Percentiles rank a stretch among this genome's conserved stretches.
These are phyloP conservation scores for Anoplolepis gracilipes DNA, from an alignment of 1,140 invertebrate genomes.

Conservation along the genomic window DNA sequence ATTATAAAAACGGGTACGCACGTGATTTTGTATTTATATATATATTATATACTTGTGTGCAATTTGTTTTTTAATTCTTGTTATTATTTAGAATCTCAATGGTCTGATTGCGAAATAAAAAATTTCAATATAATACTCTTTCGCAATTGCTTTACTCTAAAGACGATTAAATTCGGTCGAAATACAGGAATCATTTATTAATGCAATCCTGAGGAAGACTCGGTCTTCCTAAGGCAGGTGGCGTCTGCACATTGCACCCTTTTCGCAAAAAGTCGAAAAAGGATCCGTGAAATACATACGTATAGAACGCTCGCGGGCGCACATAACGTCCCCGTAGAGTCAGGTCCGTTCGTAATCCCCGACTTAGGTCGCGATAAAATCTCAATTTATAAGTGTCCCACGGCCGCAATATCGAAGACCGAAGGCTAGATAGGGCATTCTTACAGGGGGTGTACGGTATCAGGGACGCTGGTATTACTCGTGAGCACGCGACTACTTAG, in stretches of 20 bases:
- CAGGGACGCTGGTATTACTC: slow-evolving; percentile 84
- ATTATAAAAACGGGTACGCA: background rate
- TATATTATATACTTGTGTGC: background rate
- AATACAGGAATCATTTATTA: slow-evolving; percentile 50
- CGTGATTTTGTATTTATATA: background rate
- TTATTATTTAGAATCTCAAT: background rate
- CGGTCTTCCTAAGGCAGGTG: slow-evolving; percentile 66
- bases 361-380: slow-evolving; percentile 80
- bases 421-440: slow-evolving; percentile 84
- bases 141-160: background rate
- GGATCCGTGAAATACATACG: slow-evolving; percentile 67
- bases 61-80: background rate
- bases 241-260: slow-evolving; percentile 37
- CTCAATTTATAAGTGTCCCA: slow-evolving; percentile 85
- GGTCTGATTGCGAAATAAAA: background rate
- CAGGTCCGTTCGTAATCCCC: slow-evolving; percentile 73
- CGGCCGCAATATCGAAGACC: slow-evolving; percentile 84
- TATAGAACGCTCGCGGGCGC: slow-evolving; percentile 42
- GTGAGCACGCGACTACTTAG: slow-evolving; percentile 85
- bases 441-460: slow-evolving; percentile 82
- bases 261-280: slow-evolving; percentile 70
- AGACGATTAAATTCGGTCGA: background rate
- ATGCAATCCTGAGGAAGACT: slow-evolving; percentile 36
- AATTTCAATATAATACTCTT: background rate
- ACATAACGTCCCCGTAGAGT: slow-evolving; percentile 67